These are phyloP conservation scores for Epistrophe grossulariae DNA, from an alignment of 2,888 invertebrate genomes.

Conservation along the genomic window DNA sequence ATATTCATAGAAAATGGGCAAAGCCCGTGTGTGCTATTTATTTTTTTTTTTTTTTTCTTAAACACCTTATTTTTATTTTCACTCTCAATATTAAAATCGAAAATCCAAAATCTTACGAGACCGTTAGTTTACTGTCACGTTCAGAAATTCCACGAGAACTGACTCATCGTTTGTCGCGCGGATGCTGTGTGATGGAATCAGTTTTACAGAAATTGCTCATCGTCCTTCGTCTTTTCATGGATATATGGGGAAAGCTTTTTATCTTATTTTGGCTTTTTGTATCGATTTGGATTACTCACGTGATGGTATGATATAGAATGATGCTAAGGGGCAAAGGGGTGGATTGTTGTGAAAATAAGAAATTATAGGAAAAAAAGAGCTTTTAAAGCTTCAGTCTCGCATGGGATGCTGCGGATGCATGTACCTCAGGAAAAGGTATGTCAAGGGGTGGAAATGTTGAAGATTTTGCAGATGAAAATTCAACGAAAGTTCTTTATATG, in stretches of 20 bases:
- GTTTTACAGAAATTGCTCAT: slow-evolving; percentile 47
- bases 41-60: neutral
- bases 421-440: slow-evolving; percentile 20
- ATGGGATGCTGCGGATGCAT: slow-evolving; percentile 70
- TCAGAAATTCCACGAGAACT: slow-evolving; percentile 72
- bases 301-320: slow-evolving; percentile 7
- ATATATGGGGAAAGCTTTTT: slow-evolving; percentile 34
- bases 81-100: slow-evolving; percentile 8
- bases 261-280: slow-evolving; percentile 54
- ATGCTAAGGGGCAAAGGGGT: neutral
- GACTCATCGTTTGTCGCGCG: slow-evolving; percentile 63
- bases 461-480: slow-evolving; percentile 68
- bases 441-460: slow-evolving; percentile 57
- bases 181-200: slow-evolving; percentile 71
- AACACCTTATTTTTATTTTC: slow-evolving; percentile 45
- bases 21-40: slow-evolving; percentile 23
- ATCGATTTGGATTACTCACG: slow-evolving; percentile 62
- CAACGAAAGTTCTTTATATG: slow-evolving; percentile 62
- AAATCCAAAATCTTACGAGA: slow-evolving; percentile 37
- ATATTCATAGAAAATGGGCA: slow-evolving; percentile 4
- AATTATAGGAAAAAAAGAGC: slow-evolving; percentile 67
- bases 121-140: slow-evolving; percentile 64
- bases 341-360: slow-evolving; percentile 53
- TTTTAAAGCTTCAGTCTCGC: slow-evolving; percentile 27
- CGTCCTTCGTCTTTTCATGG: slow-evolving; percentile 38